A percentile compares a stretch with the other conserved stretches of the same genome.
Evolutionary conservation across 2,797 vertebrate genomes (phyloP).

Genomic region (Cyprinella venusta): DNA sequence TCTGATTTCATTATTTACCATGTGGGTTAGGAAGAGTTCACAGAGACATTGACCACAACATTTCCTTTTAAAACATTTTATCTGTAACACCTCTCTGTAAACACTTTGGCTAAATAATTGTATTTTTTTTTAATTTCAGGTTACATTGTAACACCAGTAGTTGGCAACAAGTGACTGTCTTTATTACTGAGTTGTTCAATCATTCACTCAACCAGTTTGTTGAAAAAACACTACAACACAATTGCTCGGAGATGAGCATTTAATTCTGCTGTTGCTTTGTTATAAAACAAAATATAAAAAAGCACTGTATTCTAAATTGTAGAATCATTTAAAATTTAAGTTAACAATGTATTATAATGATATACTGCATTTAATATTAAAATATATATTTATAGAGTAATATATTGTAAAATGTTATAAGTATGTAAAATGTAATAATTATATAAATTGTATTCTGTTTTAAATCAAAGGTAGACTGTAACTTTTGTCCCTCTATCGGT

Average conservation of each 20-base stretch:
- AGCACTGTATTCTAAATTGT: background rate
- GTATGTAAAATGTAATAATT: background rate
- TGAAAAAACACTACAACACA: background rate
- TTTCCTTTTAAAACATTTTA: background rate
- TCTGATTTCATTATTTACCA: slow-evolving; percentile 3
- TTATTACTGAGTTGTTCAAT: background rate
- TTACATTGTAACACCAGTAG: background rate
- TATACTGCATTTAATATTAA: too few species aligned
- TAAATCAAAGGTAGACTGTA: too few species aligned
- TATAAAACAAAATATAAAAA: background rate
- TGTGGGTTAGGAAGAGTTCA: slow-evolving; percentile 7
- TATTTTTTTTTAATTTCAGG: background rate
- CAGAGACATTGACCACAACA: background rate
- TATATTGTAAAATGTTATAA: background rate
- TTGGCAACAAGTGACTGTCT: background rate
- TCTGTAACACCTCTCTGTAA: background rate
- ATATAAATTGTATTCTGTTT: background rate
- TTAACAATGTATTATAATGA: background rate
- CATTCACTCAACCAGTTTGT: too few species aligned
- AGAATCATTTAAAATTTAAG: too few species aligned
- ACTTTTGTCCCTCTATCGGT: too few species aligned
- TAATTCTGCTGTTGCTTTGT: background rate
- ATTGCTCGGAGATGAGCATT: background rate
- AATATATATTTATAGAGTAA: background rate
- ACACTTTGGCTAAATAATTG: background rate